Percentiles rank a stretch among this genome's conserved stretches.
Conservation (phyloP, 2,113 vertebrate species). For the Bufo bufo region DNA sequence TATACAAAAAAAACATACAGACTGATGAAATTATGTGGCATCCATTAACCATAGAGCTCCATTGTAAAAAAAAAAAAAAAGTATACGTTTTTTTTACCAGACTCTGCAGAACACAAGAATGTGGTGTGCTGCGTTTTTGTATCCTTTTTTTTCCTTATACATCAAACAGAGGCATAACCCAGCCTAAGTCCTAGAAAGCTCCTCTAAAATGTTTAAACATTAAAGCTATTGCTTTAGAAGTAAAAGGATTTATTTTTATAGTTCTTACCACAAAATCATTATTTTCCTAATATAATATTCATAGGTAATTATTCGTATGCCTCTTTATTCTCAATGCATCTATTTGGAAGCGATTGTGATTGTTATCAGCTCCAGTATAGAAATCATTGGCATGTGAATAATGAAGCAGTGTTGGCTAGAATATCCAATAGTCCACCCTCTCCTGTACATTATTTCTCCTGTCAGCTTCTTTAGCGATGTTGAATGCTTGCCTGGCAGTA, state of each 20-base stretch:
- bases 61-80: no score
- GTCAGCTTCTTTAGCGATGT: background rate
- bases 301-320: background rate
- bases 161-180: no score
- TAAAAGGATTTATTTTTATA: background rate
- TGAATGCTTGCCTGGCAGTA: background rate
- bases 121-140: no score
- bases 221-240: background rate
- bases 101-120: no score
- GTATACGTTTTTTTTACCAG: no score
- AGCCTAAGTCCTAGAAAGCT: no score
- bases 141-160: no score
- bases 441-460: background rate
- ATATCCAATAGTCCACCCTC: background rate
- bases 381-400: background rate
- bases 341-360: background rate
- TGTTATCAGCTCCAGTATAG: background rate
- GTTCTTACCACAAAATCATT: background rate
- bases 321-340: background rate
- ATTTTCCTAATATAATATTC: background rate
- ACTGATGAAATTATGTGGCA: no score
- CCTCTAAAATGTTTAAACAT: no score
- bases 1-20: no score
- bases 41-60: no score
- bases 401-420: background rate